These are phyloP conservation scores for Rhadinocentrus ornatus DNA, from an alignment of 2,797 vertebrate genomes.

Conservation along the genomic window DNA sequence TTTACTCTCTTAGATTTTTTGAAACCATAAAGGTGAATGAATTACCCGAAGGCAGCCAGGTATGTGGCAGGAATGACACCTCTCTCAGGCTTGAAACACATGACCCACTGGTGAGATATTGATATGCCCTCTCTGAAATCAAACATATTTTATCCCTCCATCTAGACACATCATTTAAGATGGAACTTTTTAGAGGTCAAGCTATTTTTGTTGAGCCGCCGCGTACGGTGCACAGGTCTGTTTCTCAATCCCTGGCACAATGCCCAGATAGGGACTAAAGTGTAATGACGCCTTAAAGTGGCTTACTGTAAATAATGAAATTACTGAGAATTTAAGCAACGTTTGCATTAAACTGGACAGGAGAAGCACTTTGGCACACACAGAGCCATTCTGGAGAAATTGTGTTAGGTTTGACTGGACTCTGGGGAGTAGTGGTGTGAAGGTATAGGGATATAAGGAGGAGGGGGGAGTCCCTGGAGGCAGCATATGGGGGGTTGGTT, in stretches of 20 bases:
- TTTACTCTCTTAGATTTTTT: conserved; percentile 70
- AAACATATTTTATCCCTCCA: conserved; percentile 66
- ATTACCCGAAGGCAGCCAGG: conserved; percentile 69
- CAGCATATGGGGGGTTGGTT: conserved; percentile 47
- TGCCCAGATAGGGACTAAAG: conserved; percentile 53
- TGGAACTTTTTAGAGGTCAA: conserved; percentile 65
- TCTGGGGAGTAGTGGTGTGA: conserved; percentile 40
- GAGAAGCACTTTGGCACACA: conserved; percentile 43
- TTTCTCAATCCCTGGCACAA: conserved; percentile 47
- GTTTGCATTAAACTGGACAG: conserved; percentile 46
- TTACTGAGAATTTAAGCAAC: conserved; percentile 43
- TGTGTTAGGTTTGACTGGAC: conserved; percentile 25
- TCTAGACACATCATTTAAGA: conserved; percentile 58
- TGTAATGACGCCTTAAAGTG: conserved; percentile 57
- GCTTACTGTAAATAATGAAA: conserved; percentile 68
- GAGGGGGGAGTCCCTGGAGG: conserved; percentile 39
- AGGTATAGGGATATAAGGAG: conserved; percentile 21
- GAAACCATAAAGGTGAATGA: conserved; percentile 68
- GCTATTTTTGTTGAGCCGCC: conserved; percentile 54
- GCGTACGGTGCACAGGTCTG: conserved; percentile 20
- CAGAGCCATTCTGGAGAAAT: conserved; percentile 37
- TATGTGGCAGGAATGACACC: conserved; percentile 65
- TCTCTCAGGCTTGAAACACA: conserved; percentile 62
- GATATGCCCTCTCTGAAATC: conserved; percentile 68
- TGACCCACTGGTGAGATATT: conserved; percentile 66